These are phyloP conservation scores for Polylopha cassiicola DNA, from an alignment of 2,888 invertebrate genomes.

Conservation along the genomic window DNA sequence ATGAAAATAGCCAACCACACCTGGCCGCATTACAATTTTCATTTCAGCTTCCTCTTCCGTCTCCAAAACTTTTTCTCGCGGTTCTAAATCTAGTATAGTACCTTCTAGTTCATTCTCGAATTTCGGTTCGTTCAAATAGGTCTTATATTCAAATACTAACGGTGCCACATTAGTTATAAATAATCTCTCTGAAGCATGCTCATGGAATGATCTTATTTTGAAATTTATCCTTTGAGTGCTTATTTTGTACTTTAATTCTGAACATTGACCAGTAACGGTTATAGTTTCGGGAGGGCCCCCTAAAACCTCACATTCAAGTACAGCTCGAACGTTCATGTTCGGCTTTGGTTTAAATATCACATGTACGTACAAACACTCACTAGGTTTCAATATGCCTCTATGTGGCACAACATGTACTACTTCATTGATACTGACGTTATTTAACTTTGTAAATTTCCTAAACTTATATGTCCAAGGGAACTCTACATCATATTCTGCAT, in stretches of 20 bases:
- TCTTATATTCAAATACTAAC: slow-evolving; percentile 62
- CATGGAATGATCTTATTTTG: slow-evolving; percentile 65
- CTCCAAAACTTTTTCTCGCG: slow-evolving; percentile 55
- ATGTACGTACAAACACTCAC: slow-evolving; percentile 66
- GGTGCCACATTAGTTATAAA: slow-evolving; percentile 69
- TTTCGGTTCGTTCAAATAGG: slow-evolving; percentile 49
- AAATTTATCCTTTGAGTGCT: slow-evolving; percentile 60
- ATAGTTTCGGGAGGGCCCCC: slow-evolving; percentile 77
- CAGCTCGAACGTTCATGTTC: slow-evolving; percentile 63
- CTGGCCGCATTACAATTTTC: slow-evolving; percentile 70
- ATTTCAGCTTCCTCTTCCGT: slow-evolving; percentile 58
- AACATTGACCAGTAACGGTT: slow-evolving; percentile 67
- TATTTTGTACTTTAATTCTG: slow-evolving; percentile 68
- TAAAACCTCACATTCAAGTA: slow-evolving; percentile 69
- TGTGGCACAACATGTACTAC: slow-evolving; percentile 65
- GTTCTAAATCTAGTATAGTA: slow-evolving; percentile 63
- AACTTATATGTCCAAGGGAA: slow-evolving; percentile 60
- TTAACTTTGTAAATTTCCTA: slow-evolving; percentile 32
- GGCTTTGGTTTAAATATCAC: slow-evolving; percentile 65
- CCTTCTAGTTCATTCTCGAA: slow-evolving; percentile 55
- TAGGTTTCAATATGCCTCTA: slow-evolving; percentile 69
- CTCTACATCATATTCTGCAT: slow-evolving; percentile 36
- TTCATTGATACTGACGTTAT: slow-evolving; percentile 46
- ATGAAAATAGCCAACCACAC: slow-evolving; percentile 73
- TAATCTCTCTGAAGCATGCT: slow-evolving; percentile 51